Evolutionary conservation across 2,888 invertebrate species (phyloP), one percentile per base, ranked within the genome.

Genomic region (Clivina fossor): DNA sequence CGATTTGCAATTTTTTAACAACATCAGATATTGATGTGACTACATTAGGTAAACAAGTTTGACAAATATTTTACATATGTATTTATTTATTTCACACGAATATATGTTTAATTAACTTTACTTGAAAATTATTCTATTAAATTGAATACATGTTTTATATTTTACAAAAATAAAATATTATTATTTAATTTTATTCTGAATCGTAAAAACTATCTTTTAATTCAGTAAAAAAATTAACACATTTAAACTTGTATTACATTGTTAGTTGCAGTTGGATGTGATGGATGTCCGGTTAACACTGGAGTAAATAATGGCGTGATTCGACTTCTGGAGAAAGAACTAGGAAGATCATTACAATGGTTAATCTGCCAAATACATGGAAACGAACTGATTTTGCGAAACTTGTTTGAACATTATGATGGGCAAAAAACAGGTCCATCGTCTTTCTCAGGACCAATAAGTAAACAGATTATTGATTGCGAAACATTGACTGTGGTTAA

Each of bases 371-470:
- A 58, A 35, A 43, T 65, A 4, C 62, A 65, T 49, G 60, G 57
- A 26, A 65, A 65, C 60, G 65, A 65, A 44, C 51, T 64, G 38
- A 63, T 59, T 2, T 43, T 65, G 3, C 46, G 63, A n/a, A 64
- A 66, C 60, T 60, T 67, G 22, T 62, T 67, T 51, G 13, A 50
- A n/a, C 26, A 51, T 24, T 43, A 65, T 22, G 61, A 67, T 59
- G 64, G 65, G 8, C 41, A 32, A 18, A 66, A 63, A 18, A 57
- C 59, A 24, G 66, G 66, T n/a, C 65, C 66, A 26, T 41, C 11
- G 35, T 41, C 46, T 9, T 67, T 62, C 58, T 56, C 57, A 13
- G 65, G 65, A 4, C 56, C 61, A 43, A 60, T 68, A n/a, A 64
- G 65, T 40, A 67, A 64, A 60, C 5, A 8, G 8, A 47, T 64